phyloP scores from a whole-genome alignment of 2,888 invertebrate genomes.

The Leptogaster cylindrica region DNA sequence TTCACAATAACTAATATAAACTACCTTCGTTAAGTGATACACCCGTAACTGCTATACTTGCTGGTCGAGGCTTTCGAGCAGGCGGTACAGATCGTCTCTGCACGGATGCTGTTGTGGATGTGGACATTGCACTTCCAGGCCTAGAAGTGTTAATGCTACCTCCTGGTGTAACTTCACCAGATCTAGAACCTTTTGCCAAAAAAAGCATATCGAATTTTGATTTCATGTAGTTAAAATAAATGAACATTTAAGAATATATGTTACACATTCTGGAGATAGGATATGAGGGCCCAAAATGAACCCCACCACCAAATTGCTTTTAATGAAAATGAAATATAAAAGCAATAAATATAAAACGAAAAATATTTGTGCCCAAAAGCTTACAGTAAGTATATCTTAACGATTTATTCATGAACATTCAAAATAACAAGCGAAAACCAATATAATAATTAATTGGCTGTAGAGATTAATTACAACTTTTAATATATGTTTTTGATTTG shows the following conservation, averaged over 20 bases:
- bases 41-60: slow-evolving; percentile 84
- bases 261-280: slow-evolving; percentile 2
- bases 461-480: slow-evolving; percentile 21
- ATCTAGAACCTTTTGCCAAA: slow-evolving; percentile 67
- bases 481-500: too few relatives aligned
- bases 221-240: not conserved
- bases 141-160: slow-evolving; percentile 72
- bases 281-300: slow-evolving; percentile 37
- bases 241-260: not conserved
- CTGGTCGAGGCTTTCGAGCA: slow-evolving; percentile 76
- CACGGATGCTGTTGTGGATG: slow-evolving; percentile 70
- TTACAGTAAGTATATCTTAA: not conserved
- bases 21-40: slow-evolving; percentile 68
- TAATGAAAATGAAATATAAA: slow-evolving; percentile 12
- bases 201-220: not conserved
- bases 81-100: slow-evolving; percentile 68
- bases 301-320: slow-evolving; percentile 39
- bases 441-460: slow-evolving; percentile 1
- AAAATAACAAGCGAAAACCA: not conserved
- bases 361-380: slow-evolving; percentile 11
- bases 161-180: slow-evolving; percentile 76
- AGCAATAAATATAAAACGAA: slow-evolving; percentile 18
- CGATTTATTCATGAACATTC: not conserved
- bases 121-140: slow-evolving; percentile 85
- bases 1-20: slow-evolving; percentile 42